Conservation (phyloP, 2,797 vertebrate species). For the Moxostoma hubbsi region DNA sequence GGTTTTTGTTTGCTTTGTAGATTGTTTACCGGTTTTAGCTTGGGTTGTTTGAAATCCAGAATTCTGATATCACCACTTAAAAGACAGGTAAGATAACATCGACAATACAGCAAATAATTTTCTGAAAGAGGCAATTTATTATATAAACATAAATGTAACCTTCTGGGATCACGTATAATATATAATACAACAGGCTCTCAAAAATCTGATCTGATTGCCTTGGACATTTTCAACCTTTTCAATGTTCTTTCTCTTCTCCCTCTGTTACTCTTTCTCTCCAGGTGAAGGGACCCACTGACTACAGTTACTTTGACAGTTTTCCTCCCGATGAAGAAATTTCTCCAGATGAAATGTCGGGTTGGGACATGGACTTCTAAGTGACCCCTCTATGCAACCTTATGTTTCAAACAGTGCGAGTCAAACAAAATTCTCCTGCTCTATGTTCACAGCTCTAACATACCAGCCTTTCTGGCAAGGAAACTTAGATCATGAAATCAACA, state of each 20-base stretch:
- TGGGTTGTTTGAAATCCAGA: constrained; percentile 87
- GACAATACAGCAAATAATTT: background rate
- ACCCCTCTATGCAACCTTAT: constrained; percentile 24
- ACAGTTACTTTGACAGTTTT: constrained; percentile 92
- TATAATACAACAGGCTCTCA: background rate
- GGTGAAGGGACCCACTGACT: constrained; percentile 88
- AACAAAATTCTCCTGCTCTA: constrained; percentile 43
- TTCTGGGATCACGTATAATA: background rate
- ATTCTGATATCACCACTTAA: constrained; percentile 86
- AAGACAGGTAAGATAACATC: constrained; percentile 81
- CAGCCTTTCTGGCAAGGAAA: constrained; percentile 23
- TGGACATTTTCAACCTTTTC: background rate
- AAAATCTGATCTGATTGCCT: background rate
- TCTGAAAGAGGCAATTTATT: background rate
- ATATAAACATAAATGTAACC: background rate
- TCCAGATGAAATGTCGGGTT: constrained; percentile 92
- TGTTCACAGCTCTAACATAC: constrained; percentile 26
- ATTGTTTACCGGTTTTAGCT: constrained; percentile 94
- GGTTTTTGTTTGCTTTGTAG: constrained; percentile 68
- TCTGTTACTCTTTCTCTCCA: constrained; percentile 54
- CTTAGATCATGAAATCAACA: constrained; percentile 33
- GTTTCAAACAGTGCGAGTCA: constrained; percentile 36
- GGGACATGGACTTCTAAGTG: constrained; percentile 92
- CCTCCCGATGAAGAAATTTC: constrained; percentile 87
- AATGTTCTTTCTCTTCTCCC: background rate